phyloP scores from a whole-genome alignment of 2,888 invertebrate genomes.

The Dascillus cervinus region DNA sequence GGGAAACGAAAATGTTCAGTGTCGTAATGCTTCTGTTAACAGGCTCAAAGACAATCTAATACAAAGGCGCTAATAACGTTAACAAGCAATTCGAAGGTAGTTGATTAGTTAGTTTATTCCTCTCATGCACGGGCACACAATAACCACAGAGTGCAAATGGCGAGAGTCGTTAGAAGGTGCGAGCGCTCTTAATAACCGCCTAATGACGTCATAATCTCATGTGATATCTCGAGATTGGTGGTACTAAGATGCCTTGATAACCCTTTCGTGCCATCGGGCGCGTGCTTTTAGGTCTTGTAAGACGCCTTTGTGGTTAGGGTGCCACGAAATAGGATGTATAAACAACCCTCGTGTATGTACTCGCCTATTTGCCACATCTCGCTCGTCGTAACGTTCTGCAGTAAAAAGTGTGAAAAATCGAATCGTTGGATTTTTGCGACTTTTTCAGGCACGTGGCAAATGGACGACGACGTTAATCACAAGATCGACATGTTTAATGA shows the following conservation, averaged over 20 bases:
- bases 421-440: too few relatives aligned
- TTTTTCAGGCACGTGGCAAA: too few relatives aligned
- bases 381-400: too few relatives aligned
- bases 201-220: constrained; percentile 33
- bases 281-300: constrained; percentile 16
- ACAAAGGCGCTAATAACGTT: constrained; percentile 4
- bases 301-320: constrained; percentile 17
- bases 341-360: too few relatives aligned
- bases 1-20: too few relatives aligned
- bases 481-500: too few relatives aligned
- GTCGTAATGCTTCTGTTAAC: too few relatives aligned
- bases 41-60: too few relatives aligned
- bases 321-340: constrained; percentile 2
- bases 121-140: constrained; percentile 19
- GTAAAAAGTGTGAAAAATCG: too few relatives aligned
- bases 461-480: too few relatives aligned
- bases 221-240: constrained; percentile 31
- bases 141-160: constrained; percentile 28
- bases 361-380: too few relatives aligned
- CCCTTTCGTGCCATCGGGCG: constrained; percentile 15
- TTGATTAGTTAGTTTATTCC: constrained; percentile 15
- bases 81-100: constrained; percentile 7
- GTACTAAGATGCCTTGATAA: constrained; percentile 22
- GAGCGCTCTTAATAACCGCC: constrained; percentile 31
- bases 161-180: constrained; percentile 28